Conservation (phyloP, 2,888 invertebrate species). For the Deilephila porcellus region DNA sequence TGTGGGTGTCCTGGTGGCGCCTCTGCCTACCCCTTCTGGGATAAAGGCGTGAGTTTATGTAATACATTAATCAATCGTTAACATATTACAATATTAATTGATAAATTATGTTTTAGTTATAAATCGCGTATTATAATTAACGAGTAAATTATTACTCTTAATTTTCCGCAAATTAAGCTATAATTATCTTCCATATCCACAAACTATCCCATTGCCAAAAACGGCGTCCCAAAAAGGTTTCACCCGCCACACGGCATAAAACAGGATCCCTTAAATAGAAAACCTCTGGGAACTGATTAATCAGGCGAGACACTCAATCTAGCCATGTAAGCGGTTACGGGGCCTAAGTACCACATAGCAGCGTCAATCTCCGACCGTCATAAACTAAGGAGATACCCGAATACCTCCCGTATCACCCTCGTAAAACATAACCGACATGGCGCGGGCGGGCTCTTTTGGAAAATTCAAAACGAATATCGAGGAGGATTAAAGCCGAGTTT, state of each 20-base stretch:
- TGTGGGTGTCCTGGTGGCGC: too few relatives aligned
- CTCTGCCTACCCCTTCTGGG: too few relatives aligned
- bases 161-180: too few relatives aligned
- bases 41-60: too few relatives aligned
- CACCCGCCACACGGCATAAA: conserved; percentile 4
- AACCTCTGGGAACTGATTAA: conserved; percentile 19
- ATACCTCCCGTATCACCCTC: conserved; percentile 39
- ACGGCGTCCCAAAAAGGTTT: neutral
- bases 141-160: too few relatives aligned
- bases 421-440: conserved; percentile 41
- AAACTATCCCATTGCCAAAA: neutral
- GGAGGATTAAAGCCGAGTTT: conserved; percentile 14
- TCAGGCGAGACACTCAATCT: conserved; percentile 21
- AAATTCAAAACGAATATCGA: neutral
- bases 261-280: conserved; percentile 14
- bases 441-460: conserved; percentile 35
- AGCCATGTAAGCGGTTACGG: conserved; percentile 20
- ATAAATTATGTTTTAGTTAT: too few relatives aligned
- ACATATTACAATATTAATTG: too few relatives aligned
- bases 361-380: conserved; percentile 9
- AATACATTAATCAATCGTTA: too few relatives aligned
- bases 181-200: neutral
- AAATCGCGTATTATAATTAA: too few relatives aligned
- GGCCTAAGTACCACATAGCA: conserved; percentile 8
- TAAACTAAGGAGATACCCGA: conserved; percentile 14